Evolutionary conservation across 92 coral and sea anemone genomes (phyloP).

Genomic region (Nematostella vectensis): DNA sequence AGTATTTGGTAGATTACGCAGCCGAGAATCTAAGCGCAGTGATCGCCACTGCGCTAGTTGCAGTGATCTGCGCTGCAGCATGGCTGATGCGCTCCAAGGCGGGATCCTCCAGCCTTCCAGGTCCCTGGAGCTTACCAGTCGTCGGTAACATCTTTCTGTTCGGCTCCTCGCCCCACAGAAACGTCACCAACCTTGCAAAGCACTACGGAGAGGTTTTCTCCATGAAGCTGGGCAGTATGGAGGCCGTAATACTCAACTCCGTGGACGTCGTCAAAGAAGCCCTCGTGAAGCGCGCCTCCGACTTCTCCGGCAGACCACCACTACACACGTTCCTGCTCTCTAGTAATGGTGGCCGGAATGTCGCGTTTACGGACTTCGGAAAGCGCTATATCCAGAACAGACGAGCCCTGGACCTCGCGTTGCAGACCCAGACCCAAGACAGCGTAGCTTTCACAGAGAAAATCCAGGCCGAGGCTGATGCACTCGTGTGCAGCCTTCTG

Average conservation of each 20-base stretch:
- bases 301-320: conserved; percentile 93
- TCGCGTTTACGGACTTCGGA: conserved; percentile 83
- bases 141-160: conserved; percentile 87
- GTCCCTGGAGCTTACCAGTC: conserved; percentile 85
- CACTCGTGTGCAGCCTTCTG: conserved; percentile 52
- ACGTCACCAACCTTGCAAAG: conserved; percentile 73
- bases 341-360: conserved; percentile 75
- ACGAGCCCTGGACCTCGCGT: conserved; percentile 77
- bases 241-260: conserved; percentile 80
- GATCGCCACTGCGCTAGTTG: conserved; percentile 3
- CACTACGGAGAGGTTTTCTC: conserved; percentile 86
- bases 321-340: conserved; percentile 69
- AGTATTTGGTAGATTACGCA: background rate
- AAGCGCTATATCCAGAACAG: conserved; percentile 69
- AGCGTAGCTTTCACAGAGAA: conserved; percentile 47
- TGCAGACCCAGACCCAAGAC: conserved; percentile 62
- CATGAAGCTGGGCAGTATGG: conserved; percentile 82
- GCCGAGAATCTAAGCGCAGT: background rate
- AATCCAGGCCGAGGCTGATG: conserved; percentile 50
- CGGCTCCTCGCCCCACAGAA: conserved; percentile 82
- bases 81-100: conserved; percentile 9
- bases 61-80: conserved; percentile 10
- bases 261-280: conserved; percentile 87
- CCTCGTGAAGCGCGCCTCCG: conserved; percentile 69
- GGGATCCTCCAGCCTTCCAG: conserved; percentile 46